Evolutionary conservation across 2,113 vertebrate species (phyloP).

Genomic region (Lates calcarifer): DNA sequence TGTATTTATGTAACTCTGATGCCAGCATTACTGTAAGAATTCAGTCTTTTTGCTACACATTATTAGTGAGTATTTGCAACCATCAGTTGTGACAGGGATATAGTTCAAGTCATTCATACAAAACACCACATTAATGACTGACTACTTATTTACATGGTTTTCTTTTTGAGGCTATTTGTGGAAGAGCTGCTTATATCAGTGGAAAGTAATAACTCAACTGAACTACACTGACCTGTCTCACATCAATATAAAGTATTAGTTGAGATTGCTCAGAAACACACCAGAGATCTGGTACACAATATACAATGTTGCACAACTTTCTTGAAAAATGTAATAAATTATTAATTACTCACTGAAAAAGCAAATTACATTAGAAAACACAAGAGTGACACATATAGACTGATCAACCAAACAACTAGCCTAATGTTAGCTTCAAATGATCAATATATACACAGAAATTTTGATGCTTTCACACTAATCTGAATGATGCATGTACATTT

Average conservation of each 20-base stretch:
- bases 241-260: neutral
- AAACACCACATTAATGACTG: neutral
- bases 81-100: neutral
- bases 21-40: neutral
- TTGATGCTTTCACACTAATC: slow-evolving; percentile 1
- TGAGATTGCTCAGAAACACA: too few species aligned
- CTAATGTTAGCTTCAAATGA: neutral
- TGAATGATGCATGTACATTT: neutral
- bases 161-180: neutral
- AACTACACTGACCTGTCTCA: neutral
- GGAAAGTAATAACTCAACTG: neutral
- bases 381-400: too few species aligned
- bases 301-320: too few species aligned
- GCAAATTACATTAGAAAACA: too few species aligned
- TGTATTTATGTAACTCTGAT: neutral
- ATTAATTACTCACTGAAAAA: too few species aligned
- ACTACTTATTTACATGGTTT: neutral
- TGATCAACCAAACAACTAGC: neutral
- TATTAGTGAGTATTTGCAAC: neutral
- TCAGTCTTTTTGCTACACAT: neutral
- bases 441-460: neutral
- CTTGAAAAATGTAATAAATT: too few species aligned
- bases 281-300: too few species aligned
- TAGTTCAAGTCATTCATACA: neutral
- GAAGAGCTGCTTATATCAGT: neutral